Evolutionary conservation across 2,888 invertebrate genomes (phyloP).

Genomic region (Sphaerophoria taeniata): DNA sequence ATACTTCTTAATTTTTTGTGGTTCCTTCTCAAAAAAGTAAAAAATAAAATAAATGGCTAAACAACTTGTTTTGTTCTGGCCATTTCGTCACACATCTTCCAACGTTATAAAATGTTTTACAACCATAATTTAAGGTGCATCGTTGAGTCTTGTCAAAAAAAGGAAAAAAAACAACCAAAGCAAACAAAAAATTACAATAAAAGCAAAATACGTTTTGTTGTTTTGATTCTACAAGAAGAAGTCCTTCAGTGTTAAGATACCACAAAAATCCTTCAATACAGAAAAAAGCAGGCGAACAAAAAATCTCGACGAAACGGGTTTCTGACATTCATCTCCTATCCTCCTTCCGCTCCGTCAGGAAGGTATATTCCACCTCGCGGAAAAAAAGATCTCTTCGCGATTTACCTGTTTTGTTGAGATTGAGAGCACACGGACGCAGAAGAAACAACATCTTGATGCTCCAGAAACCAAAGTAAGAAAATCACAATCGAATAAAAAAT

Average conservation of each 20-base stretch:
- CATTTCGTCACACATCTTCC: slow-evolving; percentile 64
- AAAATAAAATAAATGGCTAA: neutral
- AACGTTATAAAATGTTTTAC: slow-evolving; percentile 60
- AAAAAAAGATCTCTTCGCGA: slow-evolving; percentile 56
- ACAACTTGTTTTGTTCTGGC: slow-evolving; percentile 45
- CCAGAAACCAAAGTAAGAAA: slow-evolving; percentile 18
- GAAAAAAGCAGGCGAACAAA: slow-evolving; percentile 33
- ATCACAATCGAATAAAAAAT: neutral
- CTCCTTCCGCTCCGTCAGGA: neutral
- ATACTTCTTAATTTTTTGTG: slow-evolving; percentile 24
- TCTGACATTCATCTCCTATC: slow-evolving; percentile 4
- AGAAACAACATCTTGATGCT: slow-evolving; percentile 44
- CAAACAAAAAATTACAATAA: neutral
- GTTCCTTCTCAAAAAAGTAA: slow-evolving; percentile 1
- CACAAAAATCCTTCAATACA: slow-evolving; percentile 52
- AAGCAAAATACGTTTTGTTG: slow-evolving; percentile 25
- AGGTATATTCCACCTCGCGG: slow-evolving; percentile 11
- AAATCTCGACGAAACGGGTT: slow-evolving; percentile 55
- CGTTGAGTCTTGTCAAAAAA: slow-evolving; percentile 12
- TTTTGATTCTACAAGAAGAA: slow-evolving; percentile 31
- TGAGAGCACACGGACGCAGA: slow-evolving; percentile 17
- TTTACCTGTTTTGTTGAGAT: slow-evolving; percentile 63
- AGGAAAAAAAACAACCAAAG: neutral
- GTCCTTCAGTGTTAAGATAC: slow-evolving; percentile 46
- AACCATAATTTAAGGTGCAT: slow-evolving; percentile 45